Conservation (phyloP, 2,797 vertebrate genomes). For the Momotus momota region DNA sequence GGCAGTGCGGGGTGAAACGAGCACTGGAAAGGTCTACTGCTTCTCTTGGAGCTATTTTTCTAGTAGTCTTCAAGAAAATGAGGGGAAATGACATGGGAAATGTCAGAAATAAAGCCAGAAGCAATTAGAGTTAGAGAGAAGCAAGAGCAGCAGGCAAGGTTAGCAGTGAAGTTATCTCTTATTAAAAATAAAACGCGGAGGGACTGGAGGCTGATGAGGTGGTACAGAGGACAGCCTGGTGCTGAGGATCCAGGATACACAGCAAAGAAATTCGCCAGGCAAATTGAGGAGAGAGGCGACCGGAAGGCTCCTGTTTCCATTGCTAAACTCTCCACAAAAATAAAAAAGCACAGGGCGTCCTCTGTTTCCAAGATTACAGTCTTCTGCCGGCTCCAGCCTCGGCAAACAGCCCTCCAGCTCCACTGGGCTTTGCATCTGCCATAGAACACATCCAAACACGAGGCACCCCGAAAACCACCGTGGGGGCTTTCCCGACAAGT, state of each 20-base stretch:
- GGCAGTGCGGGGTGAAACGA: not conserved
- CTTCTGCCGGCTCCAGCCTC: not conserved
- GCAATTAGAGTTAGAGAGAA: constrained; percentile 62
- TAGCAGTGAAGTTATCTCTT: constrained; percentile 60
- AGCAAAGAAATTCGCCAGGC: not conserved
- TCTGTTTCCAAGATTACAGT: constrained; percentile 17
- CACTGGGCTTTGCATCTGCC: not conserved
- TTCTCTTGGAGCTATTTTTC: constrained; percentile 54
- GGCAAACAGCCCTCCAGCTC: not conserved
- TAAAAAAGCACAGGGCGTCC: constrained; percentile 64
- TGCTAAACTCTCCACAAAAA: constrained; percentile 55
- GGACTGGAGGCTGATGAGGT: constrained; percentile 29
- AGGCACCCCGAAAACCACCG: not conserved
- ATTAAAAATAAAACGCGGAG: constrained; percentile 51
- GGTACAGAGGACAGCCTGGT: constrained; percentile 20
- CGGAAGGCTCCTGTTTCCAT: constrained; percentile 10
- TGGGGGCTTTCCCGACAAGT: not conserved
- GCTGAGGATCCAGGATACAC: not conserved
- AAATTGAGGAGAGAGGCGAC: not conserved
- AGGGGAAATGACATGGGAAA: constrained; percentile 71
- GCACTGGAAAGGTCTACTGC: not conserved
- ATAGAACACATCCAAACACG: not conserved
- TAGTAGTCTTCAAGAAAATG: constrained; percentile 55
- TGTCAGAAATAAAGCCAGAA: constrained; percentile 72
- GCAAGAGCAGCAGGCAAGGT: constrained; percentile 51